Conservation (phyloP, 2,113 vertebrate genomes). For the Colaptes auratus region DNA sequence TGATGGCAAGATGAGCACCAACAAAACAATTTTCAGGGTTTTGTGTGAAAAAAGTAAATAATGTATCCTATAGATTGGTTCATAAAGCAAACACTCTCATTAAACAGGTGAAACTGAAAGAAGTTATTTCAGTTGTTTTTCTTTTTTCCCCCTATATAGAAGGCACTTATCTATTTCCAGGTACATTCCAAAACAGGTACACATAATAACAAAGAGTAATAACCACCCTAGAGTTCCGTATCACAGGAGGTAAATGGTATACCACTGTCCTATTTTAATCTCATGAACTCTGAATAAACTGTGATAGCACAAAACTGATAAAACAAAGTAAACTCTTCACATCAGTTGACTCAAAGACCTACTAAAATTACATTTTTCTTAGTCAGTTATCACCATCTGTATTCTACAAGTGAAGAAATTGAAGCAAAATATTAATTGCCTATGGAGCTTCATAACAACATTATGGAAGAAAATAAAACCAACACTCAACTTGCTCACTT, state of each 20-base stretch:
- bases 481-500: background rate
- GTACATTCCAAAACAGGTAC: background rate
- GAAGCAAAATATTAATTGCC: background rate
- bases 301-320: background rate
- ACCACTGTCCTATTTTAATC: background rate
- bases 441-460: background rate
- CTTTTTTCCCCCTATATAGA: background rate
- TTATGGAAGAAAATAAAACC: background rate
- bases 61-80: background rate
- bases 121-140: background rate
- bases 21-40: background rate
- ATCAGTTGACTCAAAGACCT: background rate
- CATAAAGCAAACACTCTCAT: background rate
- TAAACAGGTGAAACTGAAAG: background rate
- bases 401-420: background rate
- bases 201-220: background rate
- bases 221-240: background rate
- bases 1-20: background rate
- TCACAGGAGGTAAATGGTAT: background rate
- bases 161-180: background rate
- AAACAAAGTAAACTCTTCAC: background rate
- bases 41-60: background rate
- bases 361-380: background rate
- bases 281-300: background rate
- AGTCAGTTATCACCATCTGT: background rate